Conservation (phyloP, 2,113 vertebrate species). For the Elachura formosa region DNA sequence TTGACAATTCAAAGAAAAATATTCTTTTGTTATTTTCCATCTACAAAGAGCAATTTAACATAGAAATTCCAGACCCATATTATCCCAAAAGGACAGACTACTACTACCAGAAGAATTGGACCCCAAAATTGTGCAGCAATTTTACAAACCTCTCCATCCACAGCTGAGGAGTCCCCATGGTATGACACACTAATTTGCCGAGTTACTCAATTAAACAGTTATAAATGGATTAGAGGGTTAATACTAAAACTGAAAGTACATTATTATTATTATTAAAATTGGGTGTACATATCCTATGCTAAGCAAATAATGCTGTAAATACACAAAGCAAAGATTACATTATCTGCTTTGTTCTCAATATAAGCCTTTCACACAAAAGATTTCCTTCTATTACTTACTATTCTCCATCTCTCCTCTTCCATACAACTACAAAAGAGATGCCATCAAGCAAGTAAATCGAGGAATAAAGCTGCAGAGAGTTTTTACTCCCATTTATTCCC, state of each 20-base stretch:
- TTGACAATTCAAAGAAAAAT: not conserved
- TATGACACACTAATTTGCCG: not conserved
- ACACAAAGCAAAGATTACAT: not conserved
- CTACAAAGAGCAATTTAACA: not conserved
- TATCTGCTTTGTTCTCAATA: not conserved
- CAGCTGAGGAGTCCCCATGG: not conserved
- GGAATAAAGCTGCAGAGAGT: slow-evolving; percentile 1
- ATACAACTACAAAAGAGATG: not conserved
- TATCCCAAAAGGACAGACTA: not conserved
- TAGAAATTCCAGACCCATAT: not conserved
- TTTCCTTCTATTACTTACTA: not conserved
- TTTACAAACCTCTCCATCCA: not conserved
- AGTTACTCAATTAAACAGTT: not conserved
- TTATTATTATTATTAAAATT: not conserved
- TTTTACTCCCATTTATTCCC: slow-evolving; percentile 42
- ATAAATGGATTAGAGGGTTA: not conserved
- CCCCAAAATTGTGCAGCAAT: not conserved
- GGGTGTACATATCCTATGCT: not conserved
- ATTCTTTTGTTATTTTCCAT: not conserved
- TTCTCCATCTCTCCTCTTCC: not conserved
- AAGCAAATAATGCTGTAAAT: not conserved
- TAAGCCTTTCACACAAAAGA: not conserved
- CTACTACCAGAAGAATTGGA: not conserved
- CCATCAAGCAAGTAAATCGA: not conserved
- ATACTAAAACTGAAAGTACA: not conserved